Percentiles rank a stretch among this genome's conserved stretches.
Evolutionary conservation across 2,797 vertebrate genomes (phyloP).

Genomic region (Paramormyrops hopkinsi): DNA sequence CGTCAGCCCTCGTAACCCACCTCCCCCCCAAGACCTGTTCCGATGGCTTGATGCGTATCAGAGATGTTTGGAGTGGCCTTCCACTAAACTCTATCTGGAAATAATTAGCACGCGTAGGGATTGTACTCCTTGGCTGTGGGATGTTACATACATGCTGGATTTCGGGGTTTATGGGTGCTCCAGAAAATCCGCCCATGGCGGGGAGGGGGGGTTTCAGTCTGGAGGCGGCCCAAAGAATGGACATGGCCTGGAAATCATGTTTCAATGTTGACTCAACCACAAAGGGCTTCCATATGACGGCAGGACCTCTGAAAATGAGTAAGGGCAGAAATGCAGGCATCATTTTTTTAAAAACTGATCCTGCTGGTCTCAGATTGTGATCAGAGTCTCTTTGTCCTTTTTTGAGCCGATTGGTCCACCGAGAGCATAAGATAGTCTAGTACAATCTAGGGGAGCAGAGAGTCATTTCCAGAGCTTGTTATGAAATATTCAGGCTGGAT

Average conservation of each 20-base stretch:
- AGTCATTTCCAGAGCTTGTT: slow-evolving; percentile 36
- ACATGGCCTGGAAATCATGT: slow-evolving; percentile 24
- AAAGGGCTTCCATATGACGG: background rate
- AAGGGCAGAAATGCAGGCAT: background rate
- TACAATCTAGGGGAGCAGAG: background rate
- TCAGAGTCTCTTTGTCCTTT: background rate
- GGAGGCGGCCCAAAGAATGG: slow-evolving; percentile 21
- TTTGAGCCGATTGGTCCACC: background rate
- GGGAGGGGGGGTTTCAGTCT: background rate
- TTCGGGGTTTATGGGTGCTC: slow-evolving; percentile 35
- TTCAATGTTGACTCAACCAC: background rate
- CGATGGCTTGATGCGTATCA: slow-evolving; percentile 21
- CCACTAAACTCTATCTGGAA: slow-evolving; percentile 27
- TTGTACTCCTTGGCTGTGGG: slow-evolving; percentile 31
- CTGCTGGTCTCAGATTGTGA: background rate
- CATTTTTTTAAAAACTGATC: background rate
- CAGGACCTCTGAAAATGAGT: background rate
- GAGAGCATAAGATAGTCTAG: background rate
- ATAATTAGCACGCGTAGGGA: slow-evolving; percentile 41
- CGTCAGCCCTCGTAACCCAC: background rate
- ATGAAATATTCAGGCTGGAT: slow-evolving; percentile 22
- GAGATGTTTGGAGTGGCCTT: slow-evolving; percentile 11
- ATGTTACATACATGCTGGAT: slow-evolving; percentile 28
- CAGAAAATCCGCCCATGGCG: slow-evolving; percentile 20
- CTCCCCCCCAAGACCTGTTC: slow-evolving; percentile 13